Conservation (phyloP, 53 echinoderm and acorn worm species). For the Holothuria leucospilota region DNA sequence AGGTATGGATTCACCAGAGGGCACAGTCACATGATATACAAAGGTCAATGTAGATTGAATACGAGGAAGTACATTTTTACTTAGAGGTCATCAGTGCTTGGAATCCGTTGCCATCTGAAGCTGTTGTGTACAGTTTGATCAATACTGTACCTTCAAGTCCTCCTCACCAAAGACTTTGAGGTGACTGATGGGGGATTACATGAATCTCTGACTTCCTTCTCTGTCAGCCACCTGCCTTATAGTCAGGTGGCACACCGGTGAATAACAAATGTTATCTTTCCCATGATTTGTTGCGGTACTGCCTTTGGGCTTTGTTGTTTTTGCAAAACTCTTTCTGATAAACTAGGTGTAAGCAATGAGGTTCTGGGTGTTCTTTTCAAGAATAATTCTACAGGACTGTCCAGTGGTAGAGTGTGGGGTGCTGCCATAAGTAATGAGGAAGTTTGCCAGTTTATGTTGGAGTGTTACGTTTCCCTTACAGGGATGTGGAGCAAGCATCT, state of each 20-base stretch:
- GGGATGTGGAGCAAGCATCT: constrained; percentile 31
- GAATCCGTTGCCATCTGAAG: no score
- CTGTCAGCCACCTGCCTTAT: constrained; percentile 5
- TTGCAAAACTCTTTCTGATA: not conserved
- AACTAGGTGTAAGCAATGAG: constrained; percentile 7
- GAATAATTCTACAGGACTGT: constrained; percentile 16
- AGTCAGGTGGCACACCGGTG: not conserved
- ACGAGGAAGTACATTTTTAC: no score
- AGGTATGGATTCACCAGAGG: no score
- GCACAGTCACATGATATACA: no score
- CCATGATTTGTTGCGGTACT: constrained; percentile 13
- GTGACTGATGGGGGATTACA: no score
- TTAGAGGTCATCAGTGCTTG: no score
- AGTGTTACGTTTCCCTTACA: not conserved
- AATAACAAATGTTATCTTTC: not conserved
- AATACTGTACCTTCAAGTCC: no score
- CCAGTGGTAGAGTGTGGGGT: constrained; percentile 50
- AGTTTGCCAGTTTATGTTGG: constrained; percentile 31
- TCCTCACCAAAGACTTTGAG: no score
- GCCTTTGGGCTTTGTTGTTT: constrained; percentile 7
- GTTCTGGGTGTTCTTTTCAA: constrained; percentile 5
- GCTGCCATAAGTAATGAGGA: constrained; percentile 47
- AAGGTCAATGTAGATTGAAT: no score
- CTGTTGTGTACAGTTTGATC: no score
- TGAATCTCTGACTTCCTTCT: no score